A percentile compares a stretch with the other conserved stretches of the same genome.
phyloP scores from a whole-genome alignment of 2,797 vertebrate genomes.

The Pogonophryne albipinna region DNA sequence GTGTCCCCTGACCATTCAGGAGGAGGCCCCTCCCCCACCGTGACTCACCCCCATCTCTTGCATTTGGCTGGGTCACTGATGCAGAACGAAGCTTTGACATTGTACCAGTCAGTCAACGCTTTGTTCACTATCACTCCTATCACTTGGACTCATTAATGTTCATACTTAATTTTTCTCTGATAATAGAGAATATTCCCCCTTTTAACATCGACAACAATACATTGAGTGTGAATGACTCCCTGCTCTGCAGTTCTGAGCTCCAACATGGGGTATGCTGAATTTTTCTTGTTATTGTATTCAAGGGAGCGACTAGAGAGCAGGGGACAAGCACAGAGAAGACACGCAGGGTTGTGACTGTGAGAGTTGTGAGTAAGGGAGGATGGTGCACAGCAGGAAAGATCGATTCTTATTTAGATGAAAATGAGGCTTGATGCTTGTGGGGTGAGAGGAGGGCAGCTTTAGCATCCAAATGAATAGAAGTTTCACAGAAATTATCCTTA shows the following conservation, averaged over 20 bases:
- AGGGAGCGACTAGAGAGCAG: slow-evolving; percentile 63
- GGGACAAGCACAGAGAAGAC: slow-evolving; percentile 75
- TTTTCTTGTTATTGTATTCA: slow-evolving; percentile 58
- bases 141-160: slow-evolving; percentile 65
- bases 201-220: slow-evolving; percentile 7
- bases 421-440: slow-evolving; percentile 87
- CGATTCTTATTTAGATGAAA: slow-evolving; percentile 93
- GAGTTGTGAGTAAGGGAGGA: slow-evolving; percentile 82
- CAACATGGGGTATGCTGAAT: slow-evolving; percentile 36
- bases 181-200: slow-evolving; percentile 11
- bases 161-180: slow-evolving; percentile 40
- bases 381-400: slow-evolving; percentile 85
- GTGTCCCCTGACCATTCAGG: slow-evolving; percentile 83
- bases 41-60: slow-evolving; percentile 84
- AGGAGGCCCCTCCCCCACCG: slow-evolving; percentile 83
- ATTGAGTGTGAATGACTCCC: slow-evolving; percentile 20
- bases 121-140: slow-evolving; percentile 70
- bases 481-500: slow-evolving; percentile 73
- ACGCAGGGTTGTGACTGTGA: slow-evolving; percentile 84
- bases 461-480: slow-evolving; percentile 83
- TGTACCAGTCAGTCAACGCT: slow-evolving; percentile 86
- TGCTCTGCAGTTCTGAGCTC: slow-evolving; percentile 39
- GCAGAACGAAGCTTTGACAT: slow-evolving; percentile 87
- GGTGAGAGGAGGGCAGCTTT: slow-evolving; percentile 85
- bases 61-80: slow-evolving; percentile 82